phyloP scores from a whole-genome alignment of 53 echinoderm and acorn worm genomes.

The Echinometra lucunter region DNA sequence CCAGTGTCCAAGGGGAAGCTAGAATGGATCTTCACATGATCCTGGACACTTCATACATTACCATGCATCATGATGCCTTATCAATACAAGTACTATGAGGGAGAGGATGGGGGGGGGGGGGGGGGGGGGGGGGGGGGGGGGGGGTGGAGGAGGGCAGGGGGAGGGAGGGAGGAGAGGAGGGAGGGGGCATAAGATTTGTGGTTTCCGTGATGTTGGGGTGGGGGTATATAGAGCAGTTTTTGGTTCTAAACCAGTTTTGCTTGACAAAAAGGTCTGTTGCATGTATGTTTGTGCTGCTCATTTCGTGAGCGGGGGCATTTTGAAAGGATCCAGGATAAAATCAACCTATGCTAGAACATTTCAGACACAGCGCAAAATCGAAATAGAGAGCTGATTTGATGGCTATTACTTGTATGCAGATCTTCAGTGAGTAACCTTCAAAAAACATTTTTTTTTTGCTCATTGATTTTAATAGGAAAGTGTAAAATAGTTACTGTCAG shows the following conservation, averaged over 20 bases:
- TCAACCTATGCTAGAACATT: too few relatives aligned
- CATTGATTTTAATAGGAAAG: too few relatives aligned
- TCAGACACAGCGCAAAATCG: too few relatives aligned
- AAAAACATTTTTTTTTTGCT: too few relatives aligned
- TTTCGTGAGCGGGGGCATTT: too few relatives aligned
- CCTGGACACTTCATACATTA: neutral
- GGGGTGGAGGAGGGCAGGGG: neutral
- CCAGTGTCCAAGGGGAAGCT: conserved; percentile 73
- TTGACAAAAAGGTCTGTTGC: neutral
- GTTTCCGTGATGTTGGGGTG: too few relatives aligned
- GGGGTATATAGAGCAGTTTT: neutral
- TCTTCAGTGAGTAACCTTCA: too few relatives aligned
- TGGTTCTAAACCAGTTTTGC: neutral
- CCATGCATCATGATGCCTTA: neutral
- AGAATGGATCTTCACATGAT: neutral
- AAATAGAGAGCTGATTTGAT: too few relatives aligned
- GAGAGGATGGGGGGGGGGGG: neutral
- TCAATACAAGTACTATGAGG: conserved; percentile 39
- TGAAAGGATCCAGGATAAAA: too few relatives aligned
- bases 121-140: neutral
- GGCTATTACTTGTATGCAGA: too few relatives aligned
- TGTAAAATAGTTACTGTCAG: too few relatives aligned
- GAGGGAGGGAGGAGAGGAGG: neutral
- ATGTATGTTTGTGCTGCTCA: too few relatives aligned
- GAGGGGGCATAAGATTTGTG: neutral